Evolutionary conservation across 2,113 vertebrate species (phyloP).

Genomic region (Dendropsophus ebraccatus): DNA sequence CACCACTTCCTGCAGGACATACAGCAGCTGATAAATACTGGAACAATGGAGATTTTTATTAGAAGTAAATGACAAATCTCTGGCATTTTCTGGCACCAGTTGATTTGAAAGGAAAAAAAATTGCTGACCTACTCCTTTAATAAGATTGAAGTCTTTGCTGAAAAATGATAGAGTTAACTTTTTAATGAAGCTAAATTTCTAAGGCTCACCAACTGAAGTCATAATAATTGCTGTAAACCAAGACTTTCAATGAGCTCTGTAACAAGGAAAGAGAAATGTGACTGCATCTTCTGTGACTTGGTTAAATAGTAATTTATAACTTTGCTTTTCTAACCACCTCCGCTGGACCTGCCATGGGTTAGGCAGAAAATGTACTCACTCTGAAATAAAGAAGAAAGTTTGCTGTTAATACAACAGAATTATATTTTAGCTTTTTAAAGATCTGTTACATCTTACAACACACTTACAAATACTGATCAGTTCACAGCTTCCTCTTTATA

Average conservation of each 20-base stretch:
- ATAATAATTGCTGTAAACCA: slow-evolving; percentile 13
- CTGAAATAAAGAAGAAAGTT: slow-evolving; percentile 26
- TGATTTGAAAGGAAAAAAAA: too few relatives aligned
- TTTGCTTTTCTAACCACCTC: slow-evolving; percentile 48
- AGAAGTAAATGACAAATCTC: too few relatives aligned
- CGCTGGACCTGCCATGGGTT: slow-evolving; percentile 32
- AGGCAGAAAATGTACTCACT: slow-evolving; percentile 16
- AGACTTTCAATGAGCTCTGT: slow-evolving; percentile 20
- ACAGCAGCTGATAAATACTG: too few relatives aligned
- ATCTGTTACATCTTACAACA: not conserved
- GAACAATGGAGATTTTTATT: too few relatives aligned
- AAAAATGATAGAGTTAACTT: slow-evolving; percentile 7
- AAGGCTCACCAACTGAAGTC: not conserved
- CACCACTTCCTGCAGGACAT: too few relatives aligned
- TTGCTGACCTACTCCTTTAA: too few relatives aligned
- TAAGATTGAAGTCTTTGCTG: not conserved
- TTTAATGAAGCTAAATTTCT: slow-evolving; percentile 31
- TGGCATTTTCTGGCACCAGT: too few relatives aligned
- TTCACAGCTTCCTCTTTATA: not conserved
- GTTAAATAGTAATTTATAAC: slow-evolving; percentile 52
- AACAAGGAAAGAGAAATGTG: slow-evolving; percentile 46
- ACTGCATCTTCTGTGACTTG: slow-evolving; percentile 24
- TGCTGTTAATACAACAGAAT: not conserved
- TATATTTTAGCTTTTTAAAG: not conserved
- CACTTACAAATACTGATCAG: not conserved